Evolutionary conservation across 2,888 invertebrate species (phyloP).

Genomic region (Caenorhabditis wallacei): DNA sequence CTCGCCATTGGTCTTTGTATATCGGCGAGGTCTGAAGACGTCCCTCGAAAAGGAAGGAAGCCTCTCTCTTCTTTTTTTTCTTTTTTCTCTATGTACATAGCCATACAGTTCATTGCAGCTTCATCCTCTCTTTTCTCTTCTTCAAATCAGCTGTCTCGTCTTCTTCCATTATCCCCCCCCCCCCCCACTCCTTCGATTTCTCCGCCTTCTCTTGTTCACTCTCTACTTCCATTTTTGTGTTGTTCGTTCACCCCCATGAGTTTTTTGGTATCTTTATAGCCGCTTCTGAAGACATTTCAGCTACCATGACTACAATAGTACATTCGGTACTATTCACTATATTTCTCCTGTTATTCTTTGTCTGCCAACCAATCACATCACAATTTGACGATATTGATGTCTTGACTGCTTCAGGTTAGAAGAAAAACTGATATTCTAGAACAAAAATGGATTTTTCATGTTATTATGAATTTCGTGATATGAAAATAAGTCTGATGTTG

Average conservation of each 20-base stretch:
- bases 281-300: constrained; percentile 21
- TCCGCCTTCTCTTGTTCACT: constrained; percentile 19
- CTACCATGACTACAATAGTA: constrained; percentile 42
- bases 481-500: background rate
- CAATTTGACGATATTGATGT: constrained; percentile 56
- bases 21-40: constrained; percentile 46
- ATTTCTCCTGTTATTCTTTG: constrained; percentile 51
- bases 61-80: constrained; percentile 52
- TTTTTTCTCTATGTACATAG: constrained; percentile 44
- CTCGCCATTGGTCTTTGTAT: constrained; percentile 56
- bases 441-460: background rate
- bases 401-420: constrained; percentile 54
- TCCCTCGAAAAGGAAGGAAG: constrained; percentile 14
- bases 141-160: constrained; percentile 57
- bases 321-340: constrained; percentile 41
- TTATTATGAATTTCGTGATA: background rate
- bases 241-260: constrained; percentile 15
- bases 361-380: constrained; percentile 46
- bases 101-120: constrained; percentile 57
- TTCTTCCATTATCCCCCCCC: constrained; percentile 28
- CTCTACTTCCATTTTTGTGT: constrained; percentile 20
- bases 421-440: background rate
- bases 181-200: background rate
- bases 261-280: constrained; percentile 15
- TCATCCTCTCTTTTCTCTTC: constrained; percentile 27